Evolutionary conservation across 2,888 invertebrate genomes (phyloP).

Genomic region (Gastracanthus pulcherrimus): DNA sequence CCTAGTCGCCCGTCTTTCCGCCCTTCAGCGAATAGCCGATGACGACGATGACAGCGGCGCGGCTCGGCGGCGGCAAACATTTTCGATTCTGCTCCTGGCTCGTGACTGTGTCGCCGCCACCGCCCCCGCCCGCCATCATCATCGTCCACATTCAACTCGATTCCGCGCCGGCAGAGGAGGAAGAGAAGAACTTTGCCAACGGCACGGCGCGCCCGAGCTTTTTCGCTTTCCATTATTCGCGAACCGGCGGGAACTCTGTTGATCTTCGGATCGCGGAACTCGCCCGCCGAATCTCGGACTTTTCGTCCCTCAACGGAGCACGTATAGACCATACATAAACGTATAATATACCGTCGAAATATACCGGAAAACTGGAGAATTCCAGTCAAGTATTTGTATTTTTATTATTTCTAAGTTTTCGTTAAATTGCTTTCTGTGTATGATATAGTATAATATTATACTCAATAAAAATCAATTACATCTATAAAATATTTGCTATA

Average conservation of each 20-base stretch:
- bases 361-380: neutral
- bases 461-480: too few relatives aligned
- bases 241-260: constrained; percentile 8
- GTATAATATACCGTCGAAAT: neutral
- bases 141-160: constrained; percentile 1
- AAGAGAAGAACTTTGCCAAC: constrained; percentile 1
- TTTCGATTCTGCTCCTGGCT: constrained; percentile 20
- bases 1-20: neutral
- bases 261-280: constrained; percentile 13
- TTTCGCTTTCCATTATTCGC: constrained; percentile 8
- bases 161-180: neutral
- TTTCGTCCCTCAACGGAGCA: neutral
- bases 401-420: neutral
- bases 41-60: neutral
- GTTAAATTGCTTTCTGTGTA: neutral
- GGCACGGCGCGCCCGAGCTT: neutral
- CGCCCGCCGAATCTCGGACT: neutral
- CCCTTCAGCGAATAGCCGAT: neutral
- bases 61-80: neutral
- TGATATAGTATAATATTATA: too few relatives aligned
- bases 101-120: too few relatives aligned
- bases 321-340: neutral
- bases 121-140: neutral
- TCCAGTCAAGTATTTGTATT: neutral
- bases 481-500: too few relatives aligned